Base-by-base conservation (phyloP, 2,888 invertebrate species). In the Andrena fulva region DNA sequence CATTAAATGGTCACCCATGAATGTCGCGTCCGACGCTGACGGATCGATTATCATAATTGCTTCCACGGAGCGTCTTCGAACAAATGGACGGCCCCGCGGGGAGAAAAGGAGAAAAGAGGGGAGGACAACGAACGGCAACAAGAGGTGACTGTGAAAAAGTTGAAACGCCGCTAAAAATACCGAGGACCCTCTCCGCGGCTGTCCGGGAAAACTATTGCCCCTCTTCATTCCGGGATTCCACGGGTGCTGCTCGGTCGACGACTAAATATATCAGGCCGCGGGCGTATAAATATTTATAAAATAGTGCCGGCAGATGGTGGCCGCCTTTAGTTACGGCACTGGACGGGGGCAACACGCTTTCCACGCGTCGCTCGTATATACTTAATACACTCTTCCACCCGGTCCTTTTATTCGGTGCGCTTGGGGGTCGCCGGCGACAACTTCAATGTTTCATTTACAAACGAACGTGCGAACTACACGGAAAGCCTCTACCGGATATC, bases 281-380 rank as follows among this genome's bases (percentile, higher is more conserved):
- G 50, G 84, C 64, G 88, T 87, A 91, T 91, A 91, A 91, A 91
- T 91, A 91, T 91, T 91, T 91, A 90, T 91, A 91, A 91, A 91
- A 91, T 91, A 91, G 89, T 86, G 91, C 86, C 87, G 90, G 87
- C 91, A 91, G 91, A 91, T 91, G 91, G 85, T 90, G 87, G 87
- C 80, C 86, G 86, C 81, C 85, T 88, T 85, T 84, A 83, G 82
- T 85, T 79, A 85, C 79, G 77, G 60, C 72, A 84, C 67, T 67
- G 72, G 74, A 77, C 64, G 66, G 67, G 78, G 31, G 59, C 59
- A 42, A 74, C 63, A 60, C 74, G 76, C 16, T 68, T 60, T 69
- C 64, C 78, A 67, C 72, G 67, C 80, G 77, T 54, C 60, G 69
- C 73, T 72, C 72, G 60, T 62, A 70, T 42, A 42, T 33, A 77